Conservation (phyloP, 2,113 vertebrate species). For the Cichladusa arquata region DNA sequence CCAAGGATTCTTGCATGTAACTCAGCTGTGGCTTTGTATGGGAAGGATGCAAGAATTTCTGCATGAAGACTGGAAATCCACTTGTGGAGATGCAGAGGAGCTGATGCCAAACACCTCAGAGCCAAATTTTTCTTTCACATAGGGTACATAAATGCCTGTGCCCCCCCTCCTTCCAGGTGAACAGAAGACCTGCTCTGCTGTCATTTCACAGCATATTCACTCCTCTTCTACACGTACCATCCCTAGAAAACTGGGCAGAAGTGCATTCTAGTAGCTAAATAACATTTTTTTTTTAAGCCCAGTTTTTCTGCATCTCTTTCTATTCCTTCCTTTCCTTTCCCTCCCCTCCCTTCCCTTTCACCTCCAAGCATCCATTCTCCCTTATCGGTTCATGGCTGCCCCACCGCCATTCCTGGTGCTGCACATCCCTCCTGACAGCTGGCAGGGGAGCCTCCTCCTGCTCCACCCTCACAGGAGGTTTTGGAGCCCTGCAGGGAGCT, state of each 20-base stretch:
- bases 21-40: background rate
- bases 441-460: background rate
- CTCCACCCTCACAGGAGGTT: background rate
- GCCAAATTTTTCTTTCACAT: background rate
- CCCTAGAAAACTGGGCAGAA: background rate
- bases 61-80: background rate
- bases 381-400: accelerated
- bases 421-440: background rate
- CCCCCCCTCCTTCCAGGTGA: background rate
- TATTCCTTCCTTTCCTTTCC: background rate
- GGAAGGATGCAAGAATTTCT: background rate
- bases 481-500: constrained; percentile 22
- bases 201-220: background rate
- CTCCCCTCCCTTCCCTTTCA: background rate
- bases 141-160: background rate
- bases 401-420: background rate
- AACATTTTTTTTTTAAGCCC: background rate
- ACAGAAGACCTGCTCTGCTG: background rate
- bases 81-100: background rate
- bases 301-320: background rate
- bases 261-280: background rate
- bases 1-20: background rate
- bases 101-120: background rate
- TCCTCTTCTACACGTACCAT: background rate
- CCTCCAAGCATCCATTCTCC: background rate